Base-by-base conservation (phyloP, 2,888 invertebrate species). In the Eupithecia exiguata region DNA sequence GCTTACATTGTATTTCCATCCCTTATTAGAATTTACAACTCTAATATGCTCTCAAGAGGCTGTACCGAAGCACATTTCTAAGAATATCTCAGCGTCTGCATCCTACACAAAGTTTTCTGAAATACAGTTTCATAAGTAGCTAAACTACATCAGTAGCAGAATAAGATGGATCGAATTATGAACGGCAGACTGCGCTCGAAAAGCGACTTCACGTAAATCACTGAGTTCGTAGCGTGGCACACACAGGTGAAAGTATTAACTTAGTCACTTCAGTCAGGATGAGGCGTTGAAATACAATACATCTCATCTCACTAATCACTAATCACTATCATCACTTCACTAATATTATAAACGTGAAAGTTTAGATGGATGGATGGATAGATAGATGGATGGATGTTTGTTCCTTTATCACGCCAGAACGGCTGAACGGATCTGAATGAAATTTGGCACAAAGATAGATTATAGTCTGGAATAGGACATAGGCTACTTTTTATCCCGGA, bases 101-200 rank as follows among this genome's bases (percentile, higher is more conserved):
- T 65, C 10, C 14, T 53, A 14, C 9, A 46, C 69, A 70, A 70
- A 72, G 68, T 70, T 69, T 68, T 70, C 74, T 49, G 21, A 36
- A 36, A 65, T 65, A 70, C 40, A 75, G 63, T 72, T 72, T 35
- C 53, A 25, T 68, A 79, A 76, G 72, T 69, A 68, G 69, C 72
- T 71, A 58, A 77, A 78, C 75, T 76, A 71, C 68, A 77, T 76
- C 75, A 78, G 76, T 75, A 71, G 71, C 68, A 74, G 75, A 71
- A 72, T 79, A 70, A 77, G 80, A 80, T 76, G 76, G 76, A 77
- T 80, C 78, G 72, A 72, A 74, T 80, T 80, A 80, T 74, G 72
- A 65, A 79, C 79, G 75, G 70, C 46, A 79, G 77, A 74, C 6
- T 79, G 78, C 74, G 74, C 75, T 75, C 71, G 74, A 75, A 80